Percentiles rank a stretch among this genome's conserved stretches.
These are phyloP conservation scores for Thereva nobilitata DNA, from an alignment of 2,888 invertebrate genomes.

Conservation along the genomic window DNA sequence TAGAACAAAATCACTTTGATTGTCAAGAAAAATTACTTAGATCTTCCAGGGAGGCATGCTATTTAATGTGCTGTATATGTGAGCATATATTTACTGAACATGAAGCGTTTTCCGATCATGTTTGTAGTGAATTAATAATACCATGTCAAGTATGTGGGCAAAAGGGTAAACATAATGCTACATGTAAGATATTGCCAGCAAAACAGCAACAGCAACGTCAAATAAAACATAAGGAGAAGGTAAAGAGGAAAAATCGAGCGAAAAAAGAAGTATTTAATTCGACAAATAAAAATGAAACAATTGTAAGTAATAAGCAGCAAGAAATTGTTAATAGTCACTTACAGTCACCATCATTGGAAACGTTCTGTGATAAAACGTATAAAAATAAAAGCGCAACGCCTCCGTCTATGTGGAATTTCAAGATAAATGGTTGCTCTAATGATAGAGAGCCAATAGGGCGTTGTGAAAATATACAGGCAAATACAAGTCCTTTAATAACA, in stretches of 20 bases:
- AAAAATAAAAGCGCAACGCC: too few relatives aligned
- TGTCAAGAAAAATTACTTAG: conserved; percentile 70
- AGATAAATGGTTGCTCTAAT: too few relatives aligned
- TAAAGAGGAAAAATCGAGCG: conserved; percentile 7
- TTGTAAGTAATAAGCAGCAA: neutral
- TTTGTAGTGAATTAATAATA: conserved; percentile 61
- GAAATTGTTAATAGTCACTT: neutral
- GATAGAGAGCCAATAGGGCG: too few relatives aligned
- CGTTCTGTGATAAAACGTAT: too few relatives aligned
- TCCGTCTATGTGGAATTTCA: too few relatives aligned
- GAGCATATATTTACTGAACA: conserved; percentile 76
- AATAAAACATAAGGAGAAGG: conserved; percentile 4
- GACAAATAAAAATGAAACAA: conserved; percentile 8
- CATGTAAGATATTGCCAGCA: conserved; percentile 50
- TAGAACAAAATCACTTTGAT: conserved; percentile 70
- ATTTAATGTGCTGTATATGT: conserved; percentile 80
- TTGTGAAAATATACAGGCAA: too few relatives aligned
- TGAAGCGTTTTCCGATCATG: conserved; percentile 76
- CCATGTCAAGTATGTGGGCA: conserved; percentile 55
- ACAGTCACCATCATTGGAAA: neutral
- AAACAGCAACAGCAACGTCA: neutral
- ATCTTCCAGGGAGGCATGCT: conserved; percentile 67
- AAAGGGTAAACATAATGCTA: conserved; percentile 53
- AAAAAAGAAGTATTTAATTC: conserved; percentile 1
- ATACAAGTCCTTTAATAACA: too few relatives aligned